Evolutionary conservation across 2,888 invertebrate genomes (phyloP).

Genomic region (Chymomyza procnemis): DNA sequence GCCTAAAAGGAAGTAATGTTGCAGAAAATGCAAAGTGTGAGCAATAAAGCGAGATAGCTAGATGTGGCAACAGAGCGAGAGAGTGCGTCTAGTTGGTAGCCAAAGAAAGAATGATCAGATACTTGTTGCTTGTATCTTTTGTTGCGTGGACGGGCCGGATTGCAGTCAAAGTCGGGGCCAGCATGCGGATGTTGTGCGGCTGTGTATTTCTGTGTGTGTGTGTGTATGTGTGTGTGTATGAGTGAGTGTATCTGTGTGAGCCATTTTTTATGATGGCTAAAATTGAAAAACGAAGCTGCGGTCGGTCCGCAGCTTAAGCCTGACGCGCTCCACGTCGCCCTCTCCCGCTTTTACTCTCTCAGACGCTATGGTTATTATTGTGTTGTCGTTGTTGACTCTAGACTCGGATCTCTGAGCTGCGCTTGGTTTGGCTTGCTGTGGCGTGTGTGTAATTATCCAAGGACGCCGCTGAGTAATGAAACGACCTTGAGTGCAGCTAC

Average conservation of each 20-base stretch:
- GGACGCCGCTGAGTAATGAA: conserved; percentile 73
- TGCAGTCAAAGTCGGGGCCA: neutral
- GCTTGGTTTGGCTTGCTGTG: conserved; percentile 33
- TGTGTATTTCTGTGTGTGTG: no score
- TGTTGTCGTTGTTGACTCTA: conserved; percentile 38
- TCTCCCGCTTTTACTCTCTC: conserved; percentile 3
- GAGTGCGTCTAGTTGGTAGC: neutral
- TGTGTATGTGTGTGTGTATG: neutral
- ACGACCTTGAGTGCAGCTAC: conserved; percentile 72
- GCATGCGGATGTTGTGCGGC: conserved; percentile 1
- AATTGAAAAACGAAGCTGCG: conserved; percentile 50
- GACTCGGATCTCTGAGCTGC: conserved; percentile 16
- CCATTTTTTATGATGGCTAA: conserved; percentile 63
- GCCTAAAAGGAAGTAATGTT: conserved; percentile 73
- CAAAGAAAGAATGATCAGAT: conserved; percentile 43
- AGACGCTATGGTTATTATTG: conserved; percentile 14
- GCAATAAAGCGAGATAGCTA: neutral
- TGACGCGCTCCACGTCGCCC: conserved; percentile 9
- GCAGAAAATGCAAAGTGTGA: conserved; percentile 63
- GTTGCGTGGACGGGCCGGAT: conserved; percentile 38
- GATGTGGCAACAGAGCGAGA: neutral
- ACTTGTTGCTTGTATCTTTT: conserved; percentile 18
- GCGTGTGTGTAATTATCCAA: conserved; percentile 75
- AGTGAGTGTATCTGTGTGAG: conserved; percentile 26
- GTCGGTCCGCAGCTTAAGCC: conserved; percentile 35